Percentiles rank a stretch among this genome's conserved stretches.
phyloP scores from a whole-genome alignment of 2,888 invertebrate genomes.

The Eupelmus urozonus region DNA sequence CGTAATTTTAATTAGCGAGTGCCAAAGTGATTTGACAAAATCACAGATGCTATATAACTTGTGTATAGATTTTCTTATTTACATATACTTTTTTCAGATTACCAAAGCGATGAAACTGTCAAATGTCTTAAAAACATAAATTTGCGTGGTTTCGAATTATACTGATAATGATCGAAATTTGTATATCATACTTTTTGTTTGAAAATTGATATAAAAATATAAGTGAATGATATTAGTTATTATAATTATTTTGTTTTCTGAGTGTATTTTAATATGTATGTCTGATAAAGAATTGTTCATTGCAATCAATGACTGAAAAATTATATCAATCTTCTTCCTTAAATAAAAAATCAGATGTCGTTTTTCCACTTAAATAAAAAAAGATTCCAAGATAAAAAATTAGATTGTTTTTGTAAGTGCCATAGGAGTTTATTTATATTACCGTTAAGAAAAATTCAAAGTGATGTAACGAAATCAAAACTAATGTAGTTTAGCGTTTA shows the following conservation, averaged over 20 bases:
- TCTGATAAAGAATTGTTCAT: conserved; percentile 31
- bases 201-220: too few species aligned
- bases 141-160: too few species aligned
- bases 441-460: conserved; percentile 51
- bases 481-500: conserved; percentile 34
- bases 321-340: conserved; percentile 4
- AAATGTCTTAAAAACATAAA: too few species aligned
- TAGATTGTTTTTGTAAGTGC: conserved; percentile 68
- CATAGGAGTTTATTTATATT: conserved; percentile 66
- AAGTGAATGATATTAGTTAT: too few species aligned
- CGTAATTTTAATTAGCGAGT: conserved; percentile 35
- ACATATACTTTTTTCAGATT: neutral
- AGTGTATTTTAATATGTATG: too few species aligned
- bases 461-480: conserved; percentile 56
- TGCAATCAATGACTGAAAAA: conserved; percentile 44
- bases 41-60: conserved; percentile 7
- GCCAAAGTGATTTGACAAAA: conserved; percentile 53
- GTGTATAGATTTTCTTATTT: neutral
- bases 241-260: too few species aligned
- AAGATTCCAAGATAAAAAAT: neutral
- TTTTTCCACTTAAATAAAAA: conserved; percentile 20
- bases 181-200: too few species aligned
- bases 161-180: too few species aligned
- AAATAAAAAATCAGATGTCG: neutral
- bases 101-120: conserved; percentile 27